These are phyloP conservation scores for Myiagra hebetior DNA, from an alignment of 2,113 vertebrate genomes.

Conservation along the genomic window DNA sequence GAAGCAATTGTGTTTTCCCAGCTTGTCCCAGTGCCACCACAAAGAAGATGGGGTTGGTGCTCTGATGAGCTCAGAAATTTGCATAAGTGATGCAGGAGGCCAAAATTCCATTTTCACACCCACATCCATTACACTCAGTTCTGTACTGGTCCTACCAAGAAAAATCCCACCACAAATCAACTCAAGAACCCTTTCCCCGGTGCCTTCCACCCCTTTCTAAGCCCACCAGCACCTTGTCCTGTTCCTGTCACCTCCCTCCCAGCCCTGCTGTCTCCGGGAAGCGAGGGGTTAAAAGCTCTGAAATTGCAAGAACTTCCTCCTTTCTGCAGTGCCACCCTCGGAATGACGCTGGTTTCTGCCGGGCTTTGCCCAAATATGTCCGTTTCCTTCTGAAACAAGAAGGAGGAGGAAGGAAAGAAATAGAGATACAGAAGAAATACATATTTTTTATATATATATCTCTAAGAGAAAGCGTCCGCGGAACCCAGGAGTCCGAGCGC, in stretches of 20 bases:
- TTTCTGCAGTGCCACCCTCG: conserved; percentile 48
- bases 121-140: not conserved
- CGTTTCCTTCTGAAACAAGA: conserved; percentile 24
- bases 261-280: not conserved
- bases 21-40: not conserved
- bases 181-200: rapidly evolving
- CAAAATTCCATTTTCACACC: not conserved
- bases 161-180: not conserved
- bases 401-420: not conserved
- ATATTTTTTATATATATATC: rapidly evolving
- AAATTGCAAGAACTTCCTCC: conserved; percentile 37
- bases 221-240: not conserved
- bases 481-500: not conserved
- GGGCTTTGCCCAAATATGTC: conserved; percentile 54
- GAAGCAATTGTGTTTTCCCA: not conserved
- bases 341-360: conserved; percentile 33
- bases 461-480: not conserved
- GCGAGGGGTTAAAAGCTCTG: conserved; percentile 6
- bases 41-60: not conserved
- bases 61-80: not conserved
- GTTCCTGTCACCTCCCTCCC: not conserved
- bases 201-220: not conserved
- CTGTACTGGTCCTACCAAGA: not conserved
- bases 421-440: not conserved
- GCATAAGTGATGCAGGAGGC: not conserved